These are phyloP conservation scores for Drosophila kepulauana DNA, from an alignment of 1,140 invertebrate genomes.

Conservation along the genomic window DNA sequence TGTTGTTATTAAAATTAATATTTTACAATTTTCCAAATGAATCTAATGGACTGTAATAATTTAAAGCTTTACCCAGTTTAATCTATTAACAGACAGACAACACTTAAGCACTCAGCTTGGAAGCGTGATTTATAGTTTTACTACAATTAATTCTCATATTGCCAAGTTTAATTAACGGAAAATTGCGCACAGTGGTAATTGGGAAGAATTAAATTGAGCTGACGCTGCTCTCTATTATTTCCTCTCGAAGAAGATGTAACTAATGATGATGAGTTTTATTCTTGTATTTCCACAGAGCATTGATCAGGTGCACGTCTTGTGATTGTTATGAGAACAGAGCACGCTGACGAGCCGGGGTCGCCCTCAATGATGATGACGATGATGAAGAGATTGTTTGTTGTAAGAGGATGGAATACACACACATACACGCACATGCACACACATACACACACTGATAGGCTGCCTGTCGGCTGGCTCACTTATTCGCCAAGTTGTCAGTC, in stretches of 20 bases:
- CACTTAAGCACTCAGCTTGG: background rate
- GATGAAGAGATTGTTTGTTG: slow-evolving; percentile 15
- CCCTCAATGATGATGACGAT: slow-evolving; percentile 10
- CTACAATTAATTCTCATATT: background rate
- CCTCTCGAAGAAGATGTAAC: background rate
- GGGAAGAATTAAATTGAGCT: background rate
- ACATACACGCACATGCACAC: background rate
- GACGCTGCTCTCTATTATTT: background rate
- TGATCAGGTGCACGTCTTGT: background rate
- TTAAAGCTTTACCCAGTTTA: background rate
- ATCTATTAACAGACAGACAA: background rate
- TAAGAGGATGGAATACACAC: background rate
- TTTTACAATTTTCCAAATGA: background rate
- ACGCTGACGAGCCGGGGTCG: slow-evolving; percentile 1
- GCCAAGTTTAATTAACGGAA: background rate
- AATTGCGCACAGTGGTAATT: background rate
- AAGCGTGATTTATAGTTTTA: background rate
- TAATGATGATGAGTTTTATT: slow-evolving; percentile 4
- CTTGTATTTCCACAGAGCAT: slow-evolving; percentile 10
- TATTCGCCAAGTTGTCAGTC: slow-evolving; percentile 68
- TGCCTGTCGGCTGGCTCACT: slow-evolving; percentile 29
- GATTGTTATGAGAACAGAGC: background rate
- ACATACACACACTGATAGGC: background rate
- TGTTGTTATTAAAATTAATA: background rate
- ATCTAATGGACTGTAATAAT: background rate